Conservation (phyloP, 2,888 invertebrate genomes). For the Meiosimyza platycephala region DNA sequence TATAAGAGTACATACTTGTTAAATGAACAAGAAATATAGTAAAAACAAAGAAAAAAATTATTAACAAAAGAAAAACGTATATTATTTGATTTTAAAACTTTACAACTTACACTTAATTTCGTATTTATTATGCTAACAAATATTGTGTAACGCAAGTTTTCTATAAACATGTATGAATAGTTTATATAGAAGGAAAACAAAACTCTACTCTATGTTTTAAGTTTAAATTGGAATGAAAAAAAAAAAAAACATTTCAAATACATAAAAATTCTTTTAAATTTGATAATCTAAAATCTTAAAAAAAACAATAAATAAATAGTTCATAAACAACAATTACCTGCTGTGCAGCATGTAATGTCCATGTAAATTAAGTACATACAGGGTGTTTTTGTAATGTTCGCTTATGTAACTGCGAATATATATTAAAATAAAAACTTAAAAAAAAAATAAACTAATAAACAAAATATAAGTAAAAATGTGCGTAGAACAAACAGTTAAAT, state of each 20-base stretch:
- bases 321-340: conserved; percentile 52
- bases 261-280: conserved; percentile 28
- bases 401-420: conserved; percentile 41
- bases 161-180: conserved; percentile 20
- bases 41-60: conserved; percentile 5
- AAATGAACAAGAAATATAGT: conserved; percentile 43
- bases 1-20: conserved; percentile 61
- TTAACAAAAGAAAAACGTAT: not conserved
- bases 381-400: conserved; percentile 41
- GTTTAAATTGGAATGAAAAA: conserved; percentile 24
- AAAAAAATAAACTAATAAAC: conserved; percentile 23
- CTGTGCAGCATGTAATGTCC: conserved; percentile 59
- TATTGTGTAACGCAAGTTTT: conserved; percentile 26
- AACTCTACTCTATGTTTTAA: conserved; percentile 30
- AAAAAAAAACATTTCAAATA: conserved; percentile 21
- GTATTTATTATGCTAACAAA: conserved; percentile 37
- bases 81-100: conserved; percentile 29
- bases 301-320: not conserved
- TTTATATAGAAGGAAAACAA: not conserved
- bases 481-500: conserved; percentile 43
- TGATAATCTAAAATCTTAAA: conserved; percentile 8
- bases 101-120: conserved; percentile 33
- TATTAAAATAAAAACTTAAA: conserved; percentile 23
- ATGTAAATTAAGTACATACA: conserved; percentile 58
- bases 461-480: conserved; percentile 37